These are phyloP conservation scores for Mesoligia furuncula DNA, from an alignment of 2,888 invertebrate species.

Conservation along the genomic window DNA sequence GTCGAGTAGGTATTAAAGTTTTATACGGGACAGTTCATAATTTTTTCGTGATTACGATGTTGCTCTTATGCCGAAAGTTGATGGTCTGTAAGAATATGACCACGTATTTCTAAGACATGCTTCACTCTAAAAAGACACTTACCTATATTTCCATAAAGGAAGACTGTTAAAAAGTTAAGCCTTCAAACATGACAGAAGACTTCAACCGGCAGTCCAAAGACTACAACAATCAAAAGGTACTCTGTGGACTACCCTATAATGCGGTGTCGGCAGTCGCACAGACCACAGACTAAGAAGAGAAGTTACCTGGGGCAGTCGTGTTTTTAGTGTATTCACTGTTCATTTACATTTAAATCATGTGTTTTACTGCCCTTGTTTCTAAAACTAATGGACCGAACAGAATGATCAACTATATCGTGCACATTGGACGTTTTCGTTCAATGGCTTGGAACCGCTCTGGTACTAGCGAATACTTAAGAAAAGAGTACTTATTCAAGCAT, in stretches of 20 bases:
- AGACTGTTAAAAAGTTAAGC: constrained; percentile 12
- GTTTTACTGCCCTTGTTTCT: not conserved
- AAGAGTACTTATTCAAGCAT: not conserved
- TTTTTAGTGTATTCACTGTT: constrained; percentile 7
- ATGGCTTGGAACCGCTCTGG: constrained; percentile 16
- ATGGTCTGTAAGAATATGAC: not conserved
- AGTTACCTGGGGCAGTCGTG: too few species aligned
- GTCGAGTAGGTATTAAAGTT: not conserved
- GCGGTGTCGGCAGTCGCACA: too few species aligned
- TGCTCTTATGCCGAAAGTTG: not conserved
- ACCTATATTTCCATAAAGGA: not conserved
- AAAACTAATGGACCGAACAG: constrained; percentile 11
- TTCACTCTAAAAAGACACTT: not conserved
- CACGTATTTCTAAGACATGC: not conserved
- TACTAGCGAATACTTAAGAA: constrained; percentile 12
- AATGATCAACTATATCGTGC: constrained; percentile 9
- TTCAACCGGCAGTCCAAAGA: constrained; percentile 3
- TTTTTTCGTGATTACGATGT: not conserved
- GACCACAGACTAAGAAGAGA: too few species aligned
- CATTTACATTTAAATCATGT: not conserved
- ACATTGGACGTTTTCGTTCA: constrained; percentile 4
- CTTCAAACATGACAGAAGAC: constrained; percentile 20
- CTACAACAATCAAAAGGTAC: too few species aligned
- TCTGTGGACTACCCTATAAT: too few species aligned
- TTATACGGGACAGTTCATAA: too few species aligned